Evolutionary conservation across 2,797 vertebrate genomes (phyloP).

Genomic region (Pseudochromis fuscus): DNA sequence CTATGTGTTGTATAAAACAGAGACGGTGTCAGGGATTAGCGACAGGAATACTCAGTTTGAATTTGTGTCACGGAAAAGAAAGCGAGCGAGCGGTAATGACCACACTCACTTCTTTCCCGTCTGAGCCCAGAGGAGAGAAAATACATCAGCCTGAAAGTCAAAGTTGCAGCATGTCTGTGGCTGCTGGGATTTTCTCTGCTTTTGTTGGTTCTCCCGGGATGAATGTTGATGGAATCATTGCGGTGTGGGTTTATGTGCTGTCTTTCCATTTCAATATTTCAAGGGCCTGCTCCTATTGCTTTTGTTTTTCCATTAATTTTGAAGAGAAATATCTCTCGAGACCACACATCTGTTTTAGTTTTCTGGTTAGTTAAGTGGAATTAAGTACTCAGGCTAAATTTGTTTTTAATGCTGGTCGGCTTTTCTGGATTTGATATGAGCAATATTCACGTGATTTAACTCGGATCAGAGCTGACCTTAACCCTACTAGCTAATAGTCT

Average conservation of each 20-base stretch:
- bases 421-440: slow-evolving; percentile 22
- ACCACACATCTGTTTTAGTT: slow-evolving; percentile 38
- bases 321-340: slow-evolving; percentile 32
- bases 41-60: slow-evolving; percentile 34
- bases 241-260: slow-evolving; percentile 21
- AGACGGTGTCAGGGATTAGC: slow-evolving; percentile 33
- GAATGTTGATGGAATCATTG: slow-evolving; percentile 19
- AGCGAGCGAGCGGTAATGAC: slow-evolving; percentile 27
- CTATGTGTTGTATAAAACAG: slow-evolving; percentile 19
- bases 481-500: slow-evolving; percentile 7
- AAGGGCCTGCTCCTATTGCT: background rate
- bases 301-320: slow-evolving; percentile 35
- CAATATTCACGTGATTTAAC: slow-evolving; percentile 35
- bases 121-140: slow-evolving; percentile 38
- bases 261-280: slow-evolving; percentile 25
- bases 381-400: slow-evolving; percentile 29
- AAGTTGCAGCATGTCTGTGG: slow-evolving; percentile 26
- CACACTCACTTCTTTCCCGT: slow-evolving; percentile 3
- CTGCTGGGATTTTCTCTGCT: slow-evolving; percentile 46
- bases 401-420: slow-evolving; percentile 25
- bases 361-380: slow-evolving; percentile 36
- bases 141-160: slow-evolving; percentile 57
- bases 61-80: slow-evolving; percentile 23
- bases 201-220: slow-evolving; percentile 27
- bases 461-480: slow-evolving; percentile 23